These are phyloP conservation scores for Odontomyia ornata DNA, from an alignment of 2,888 invertebrate genomes.

Conservation along the genomic window DNA sequence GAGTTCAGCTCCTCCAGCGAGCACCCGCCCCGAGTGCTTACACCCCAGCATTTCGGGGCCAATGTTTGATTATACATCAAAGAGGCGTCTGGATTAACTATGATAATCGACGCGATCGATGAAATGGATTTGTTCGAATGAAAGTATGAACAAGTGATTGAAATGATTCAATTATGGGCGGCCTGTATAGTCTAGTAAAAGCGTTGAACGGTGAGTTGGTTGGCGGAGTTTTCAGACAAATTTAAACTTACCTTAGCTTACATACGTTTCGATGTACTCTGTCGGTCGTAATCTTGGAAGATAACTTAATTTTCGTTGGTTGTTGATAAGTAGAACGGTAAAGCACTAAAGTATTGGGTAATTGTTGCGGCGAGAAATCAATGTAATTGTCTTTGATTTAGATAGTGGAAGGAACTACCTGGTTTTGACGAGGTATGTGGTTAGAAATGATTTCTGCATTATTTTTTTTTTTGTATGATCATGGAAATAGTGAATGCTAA, in stretches of 20 bases:
- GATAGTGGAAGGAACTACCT: neutral
- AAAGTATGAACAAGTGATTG: slow-evolving; percentile 26
- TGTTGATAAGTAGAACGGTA: slow-evolving; percentile 7
- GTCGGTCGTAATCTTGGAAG: neutral
- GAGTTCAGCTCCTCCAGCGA: neutral
- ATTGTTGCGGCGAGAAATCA: neutral
- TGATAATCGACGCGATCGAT: neutral
- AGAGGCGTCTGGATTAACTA: slow-evolving; percentile 13
- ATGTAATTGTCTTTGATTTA: neutral
- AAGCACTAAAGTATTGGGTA: neutral
- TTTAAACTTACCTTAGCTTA: too few relatives aligned
- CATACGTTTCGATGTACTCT: too few relatives aligned
- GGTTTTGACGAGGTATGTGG: too few relatives aligned
- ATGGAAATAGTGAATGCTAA: too few relatives aligned
- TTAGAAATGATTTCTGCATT: too few relatives aligned
- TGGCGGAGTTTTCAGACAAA: neutral
- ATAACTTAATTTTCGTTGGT: neutral
- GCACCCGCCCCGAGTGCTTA: neutral
- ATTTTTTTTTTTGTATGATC: too few relatives aligned
- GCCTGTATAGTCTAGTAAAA: neutral
- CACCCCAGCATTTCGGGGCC: slow-evolving; percentile 5
- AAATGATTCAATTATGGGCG: slow-evolving; percentile 29
- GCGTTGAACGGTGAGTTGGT: neutral
- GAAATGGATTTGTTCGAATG: slow-evolving; percentile 22
- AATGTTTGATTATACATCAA: slow-evolving; percentile 12